phyloP scores from a whole-genome alignment of 2,113 vertebrate species.

The Alligator mississippiensis region DNA sequence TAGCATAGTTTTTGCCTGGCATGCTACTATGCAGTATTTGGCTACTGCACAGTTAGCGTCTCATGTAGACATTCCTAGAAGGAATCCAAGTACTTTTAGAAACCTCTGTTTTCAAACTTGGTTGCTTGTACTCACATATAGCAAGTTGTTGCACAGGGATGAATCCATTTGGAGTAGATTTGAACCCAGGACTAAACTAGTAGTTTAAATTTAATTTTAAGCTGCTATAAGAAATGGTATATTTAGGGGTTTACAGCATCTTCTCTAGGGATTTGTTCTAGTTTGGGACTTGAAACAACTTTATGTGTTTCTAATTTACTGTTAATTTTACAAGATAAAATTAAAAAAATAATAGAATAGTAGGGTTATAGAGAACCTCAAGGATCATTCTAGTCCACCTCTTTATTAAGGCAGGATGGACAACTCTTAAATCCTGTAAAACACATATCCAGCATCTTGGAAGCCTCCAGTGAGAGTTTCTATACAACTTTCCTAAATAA shows the following conservation, averaged over 20 bases:
- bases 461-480: too few species aligned
- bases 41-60: too few species aligned
- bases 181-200: not conserved
- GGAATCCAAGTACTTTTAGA: not conserved
- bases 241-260: not conserved
- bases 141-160: not conserved
- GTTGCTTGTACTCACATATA: not conserved
- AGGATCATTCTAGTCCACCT: not conserved
- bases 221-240: rapidly evolving
- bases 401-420: too few species aligned
- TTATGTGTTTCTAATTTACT: not conserved
- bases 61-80: not conserved
- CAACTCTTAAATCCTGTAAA: too few species aligned
- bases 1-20: too few species aligned
- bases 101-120: not conserved
- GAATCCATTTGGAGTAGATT: not conserved
- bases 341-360: not conserved
- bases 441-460: too few species aligned
- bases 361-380: not conserved
- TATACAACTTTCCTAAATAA: too few species aligned
- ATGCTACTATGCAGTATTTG: too few species aligned
- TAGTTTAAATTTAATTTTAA: not conserved
- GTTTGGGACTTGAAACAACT: not conserved
- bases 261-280: not conserved
- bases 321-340: not conserved